Percentiles rank a stretch among this genome's conserved stretches.
Conservation (phyloP, 2,113 vertebrate species). For the Anser cygnoides region DNA sequence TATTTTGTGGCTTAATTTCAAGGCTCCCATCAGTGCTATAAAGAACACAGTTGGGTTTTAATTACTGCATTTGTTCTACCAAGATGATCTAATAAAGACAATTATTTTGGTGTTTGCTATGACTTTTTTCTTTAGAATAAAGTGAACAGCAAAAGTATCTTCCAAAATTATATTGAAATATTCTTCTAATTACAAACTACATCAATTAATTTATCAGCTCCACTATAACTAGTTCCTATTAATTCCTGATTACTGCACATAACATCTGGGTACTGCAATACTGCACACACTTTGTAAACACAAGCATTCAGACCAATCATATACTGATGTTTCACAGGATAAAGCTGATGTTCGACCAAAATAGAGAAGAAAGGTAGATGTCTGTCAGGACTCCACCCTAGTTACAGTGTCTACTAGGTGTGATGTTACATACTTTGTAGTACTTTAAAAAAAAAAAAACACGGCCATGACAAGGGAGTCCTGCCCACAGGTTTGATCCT, state of each 20-base stretch:
- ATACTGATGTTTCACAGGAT: neutral
- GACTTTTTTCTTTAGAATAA: neutral
- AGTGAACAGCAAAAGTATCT: neutral
- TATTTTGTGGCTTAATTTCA: slow-evolving; percentile 18
- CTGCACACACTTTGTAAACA: neutral
- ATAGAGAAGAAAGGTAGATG: neutral
- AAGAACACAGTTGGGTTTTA: slow-evolving; percentile 24
- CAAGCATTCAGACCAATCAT: neutral
- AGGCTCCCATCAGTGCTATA: neutral
- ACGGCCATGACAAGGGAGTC: neutral
- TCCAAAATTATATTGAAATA: neutral
- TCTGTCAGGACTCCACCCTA: neutral
- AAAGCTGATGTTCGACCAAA: neutral
- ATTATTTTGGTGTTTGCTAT: neutral
- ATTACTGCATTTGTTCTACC: neutral
- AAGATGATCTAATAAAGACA: neutral
- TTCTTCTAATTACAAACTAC: neutral
- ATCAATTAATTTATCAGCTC: neutral
- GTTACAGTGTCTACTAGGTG: neutral
- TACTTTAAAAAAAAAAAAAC: neutral
- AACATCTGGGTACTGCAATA: neutral
- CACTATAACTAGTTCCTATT: neutral
- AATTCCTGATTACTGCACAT: neutral
- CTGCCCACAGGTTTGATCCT: neutral
- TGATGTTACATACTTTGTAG: neutral